Conservation (phyloP, 1,140 invertebrate genomes). For the Uloborus diversus region DNA sequence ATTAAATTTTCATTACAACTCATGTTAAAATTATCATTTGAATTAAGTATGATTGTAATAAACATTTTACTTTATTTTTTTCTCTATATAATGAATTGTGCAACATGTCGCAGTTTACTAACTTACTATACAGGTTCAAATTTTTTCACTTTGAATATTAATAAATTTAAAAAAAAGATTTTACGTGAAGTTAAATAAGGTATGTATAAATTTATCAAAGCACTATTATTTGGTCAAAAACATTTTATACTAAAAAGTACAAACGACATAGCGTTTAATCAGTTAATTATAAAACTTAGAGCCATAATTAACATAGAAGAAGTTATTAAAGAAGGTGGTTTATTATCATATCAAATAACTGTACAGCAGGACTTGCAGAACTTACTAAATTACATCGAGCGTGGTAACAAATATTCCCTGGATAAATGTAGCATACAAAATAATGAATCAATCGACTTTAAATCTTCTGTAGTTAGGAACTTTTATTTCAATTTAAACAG, state of each 20-base stretch:
- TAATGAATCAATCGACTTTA: not conserved
- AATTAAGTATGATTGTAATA: not conserved
- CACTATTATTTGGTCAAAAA: slow-evolving; percentile 15
- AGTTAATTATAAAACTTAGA: not conserved
- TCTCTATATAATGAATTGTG: slow-evolving; percentile 13
- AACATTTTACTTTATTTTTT: slow-evolving; percentile 16
- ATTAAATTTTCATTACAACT: not conserved
- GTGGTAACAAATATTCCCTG: not conserved
- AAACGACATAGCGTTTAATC: not conserved
- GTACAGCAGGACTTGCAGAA: slow-evolving; percentile 3
- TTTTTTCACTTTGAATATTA: slow-evolving; percentile 9
- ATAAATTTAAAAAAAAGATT: slow-evolving; percentile 9
- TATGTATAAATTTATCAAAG: slow-evolving; percentile 6
- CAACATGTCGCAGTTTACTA: not conserved
- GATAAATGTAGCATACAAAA: not conserved
- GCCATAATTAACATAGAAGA: not conserved
- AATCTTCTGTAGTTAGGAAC: not conserved
- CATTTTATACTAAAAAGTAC: slow-evolving; percentile 2
- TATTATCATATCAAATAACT: not conserved
- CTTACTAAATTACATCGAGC: not conserved
- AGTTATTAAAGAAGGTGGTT: not conserved
- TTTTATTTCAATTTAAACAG: not conserved
- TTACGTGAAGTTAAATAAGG: not conserved
- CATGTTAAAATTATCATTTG: not conserved
- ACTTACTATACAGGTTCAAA: not conserved